These are phyloP conservation scores for Isaurus tuberculatus DNA, from an alignment of 92 coral and sea anemone genomes.

Conservation along the genomic window DNA sequence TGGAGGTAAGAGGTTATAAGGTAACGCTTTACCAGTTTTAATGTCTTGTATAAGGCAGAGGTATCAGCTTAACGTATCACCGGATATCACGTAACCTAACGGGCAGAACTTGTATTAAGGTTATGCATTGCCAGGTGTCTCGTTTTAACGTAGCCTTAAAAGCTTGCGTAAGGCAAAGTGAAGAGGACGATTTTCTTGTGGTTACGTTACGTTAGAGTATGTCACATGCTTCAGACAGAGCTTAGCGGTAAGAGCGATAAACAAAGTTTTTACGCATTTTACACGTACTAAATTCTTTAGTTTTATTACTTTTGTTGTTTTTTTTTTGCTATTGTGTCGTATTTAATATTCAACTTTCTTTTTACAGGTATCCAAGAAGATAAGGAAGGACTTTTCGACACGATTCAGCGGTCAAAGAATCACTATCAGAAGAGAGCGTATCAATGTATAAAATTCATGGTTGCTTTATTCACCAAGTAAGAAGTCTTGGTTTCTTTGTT, in stretches of 20 bases:
- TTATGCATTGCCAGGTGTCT: neutral
- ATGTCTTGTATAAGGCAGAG: neutral
- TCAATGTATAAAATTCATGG: slow-evolving; percentile 98
- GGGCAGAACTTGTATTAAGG: neutral
- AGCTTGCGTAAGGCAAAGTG: neutral
- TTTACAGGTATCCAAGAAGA: slow-evolving; percentile 90
- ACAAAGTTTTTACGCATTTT: no score
- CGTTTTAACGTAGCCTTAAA: neutral
- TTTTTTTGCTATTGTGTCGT: no score
- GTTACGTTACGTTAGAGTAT: no score
- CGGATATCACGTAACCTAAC: no score
- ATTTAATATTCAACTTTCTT: no score
- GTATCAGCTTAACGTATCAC: neutral
- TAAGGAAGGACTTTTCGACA: slow-evolving; percentile 95
- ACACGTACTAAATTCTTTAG: no score
- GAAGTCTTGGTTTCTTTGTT: slow-evolving; percentile 36
- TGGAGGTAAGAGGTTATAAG: slow-evolving; percentile 87
- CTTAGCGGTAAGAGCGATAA: no score
- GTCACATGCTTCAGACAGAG: no score
- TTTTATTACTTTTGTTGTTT: no score
- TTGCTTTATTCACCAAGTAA: slow-evolving; percentile 88
- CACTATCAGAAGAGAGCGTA: slow-evolving; percentile 98
- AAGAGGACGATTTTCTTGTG: neutral
- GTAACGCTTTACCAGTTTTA: neutral
- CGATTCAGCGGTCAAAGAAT: slow-evolving; percentile 95